These are phyloP conservation scores for Neosalanx taihuensis DNA, from an alignment of 2,797 vertebrate species.

Conservation along the genomic window DNA sequence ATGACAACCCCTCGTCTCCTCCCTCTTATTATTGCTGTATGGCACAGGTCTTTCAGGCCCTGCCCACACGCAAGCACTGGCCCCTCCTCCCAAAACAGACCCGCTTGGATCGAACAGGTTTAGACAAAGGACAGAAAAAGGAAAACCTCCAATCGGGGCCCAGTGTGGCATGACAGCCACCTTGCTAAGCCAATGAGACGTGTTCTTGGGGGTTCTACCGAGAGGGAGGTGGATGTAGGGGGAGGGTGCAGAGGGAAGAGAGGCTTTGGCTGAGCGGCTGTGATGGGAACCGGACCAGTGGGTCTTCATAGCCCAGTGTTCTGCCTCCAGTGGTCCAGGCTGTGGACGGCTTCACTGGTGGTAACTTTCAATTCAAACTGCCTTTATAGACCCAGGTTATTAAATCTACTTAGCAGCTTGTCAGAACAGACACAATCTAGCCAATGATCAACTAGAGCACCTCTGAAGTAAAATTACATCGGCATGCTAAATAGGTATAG, in stretches of 20 bases:
- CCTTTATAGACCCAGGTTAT: neutral
- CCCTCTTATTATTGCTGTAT: slow-evolving; percentile 10
- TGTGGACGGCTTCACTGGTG: neutral
- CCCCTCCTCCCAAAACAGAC: neutral
- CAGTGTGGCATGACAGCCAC: neutral
- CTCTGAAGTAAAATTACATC: slow-evolving; percentile 46
- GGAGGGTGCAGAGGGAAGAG: neutral
- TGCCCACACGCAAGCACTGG: neutral
- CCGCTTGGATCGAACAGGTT: neutral
- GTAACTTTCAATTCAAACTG: neutral
- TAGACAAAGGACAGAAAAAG: neutral
- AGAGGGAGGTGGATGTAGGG: neutral
- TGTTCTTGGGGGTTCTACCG: no score
- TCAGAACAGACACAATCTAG: slow-evolving; percentile 60
- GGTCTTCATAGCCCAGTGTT: neutral
- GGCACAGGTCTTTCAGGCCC: slow-evolving; percentile 1
- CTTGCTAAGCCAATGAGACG: neutral
- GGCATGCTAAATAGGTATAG: slow-evolving; percentile 67
- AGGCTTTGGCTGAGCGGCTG: neutral
- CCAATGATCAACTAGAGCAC: slow-evolving; percentile 46
- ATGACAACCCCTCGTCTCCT: neutral
- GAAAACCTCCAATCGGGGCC: neutral
- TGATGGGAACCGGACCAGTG: neutral
- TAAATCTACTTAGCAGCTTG: no score
- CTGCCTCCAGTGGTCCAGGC: neutral